A percentile compares a stretch with the other conserved stretches of the same genome.
These are phyloP conservation scores for Glaucomys volans DNA, from an alignment of 2,113 vertebrate species.

Conservation along the genomic window DNA sequence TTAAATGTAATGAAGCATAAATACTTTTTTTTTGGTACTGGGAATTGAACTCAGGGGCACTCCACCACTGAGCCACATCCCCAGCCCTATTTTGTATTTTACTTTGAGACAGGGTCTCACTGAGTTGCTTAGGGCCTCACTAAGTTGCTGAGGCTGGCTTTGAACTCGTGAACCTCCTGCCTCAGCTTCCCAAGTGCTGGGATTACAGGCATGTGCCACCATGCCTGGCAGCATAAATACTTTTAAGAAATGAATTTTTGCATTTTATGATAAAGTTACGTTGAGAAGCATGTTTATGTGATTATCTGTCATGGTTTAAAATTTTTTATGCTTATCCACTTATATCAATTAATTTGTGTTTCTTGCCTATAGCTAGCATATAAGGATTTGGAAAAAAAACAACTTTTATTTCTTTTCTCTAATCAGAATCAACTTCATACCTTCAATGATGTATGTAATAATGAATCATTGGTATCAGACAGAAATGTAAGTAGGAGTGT, in stretches of 20 bases:
- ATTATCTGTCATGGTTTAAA: not conserved
- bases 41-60: no score
- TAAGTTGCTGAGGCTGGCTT: no score
- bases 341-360: constrained; percentile 6
- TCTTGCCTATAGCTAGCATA: not conserved
- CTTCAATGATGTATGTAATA: constrained; percentile 99
- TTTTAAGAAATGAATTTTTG: constrained; percentile 36
- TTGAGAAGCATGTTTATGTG: not conserved
- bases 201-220: no score
- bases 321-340: constrained; percentile 29
- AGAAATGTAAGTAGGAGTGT: constrained; percentile 94
- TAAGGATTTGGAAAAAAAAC: constrained; percentile 65
- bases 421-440: constrained; percentile 98
- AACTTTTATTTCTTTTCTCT: constrained; percentile 83
- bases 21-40: no score
- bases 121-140: no score
- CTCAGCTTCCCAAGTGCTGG: no score
- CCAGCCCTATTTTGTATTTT: no score
- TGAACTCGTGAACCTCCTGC: no score
- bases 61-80: no score
- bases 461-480: constrained; percentile 99
- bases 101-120: no score
- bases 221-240: no score
- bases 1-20: constrained; percentile 6
- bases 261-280: constrained; percentile 27